A percentile compares a stretch with the other conserved stretches of the same genome.
These are phyloP conservation scores for Myocastor coypus DNA, from an alignment of 2,113 vertebrate genomes.

Conservation along the genomic window DNA sequence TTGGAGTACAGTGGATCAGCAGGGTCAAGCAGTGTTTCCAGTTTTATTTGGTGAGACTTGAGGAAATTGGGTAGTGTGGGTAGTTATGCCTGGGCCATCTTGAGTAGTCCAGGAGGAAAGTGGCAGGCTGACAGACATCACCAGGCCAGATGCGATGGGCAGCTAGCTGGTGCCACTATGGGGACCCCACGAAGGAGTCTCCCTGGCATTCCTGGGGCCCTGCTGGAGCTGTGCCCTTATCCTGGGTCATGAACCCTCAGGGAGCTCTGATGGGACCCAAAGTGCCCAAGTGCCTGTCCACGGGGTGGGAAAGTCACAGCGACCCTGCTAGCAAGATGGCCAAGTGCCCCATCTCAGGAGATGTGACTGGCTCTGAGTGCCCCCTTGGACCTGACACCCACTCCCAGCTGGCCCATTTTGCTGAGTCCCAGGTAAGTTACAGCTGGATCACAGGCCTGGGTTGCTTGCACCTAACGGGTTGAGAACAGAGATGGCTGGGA, in stretches of 20 bases:
- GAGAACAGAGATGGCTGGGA: neutral
- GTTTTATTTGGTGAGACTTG: too few relatives aligned
- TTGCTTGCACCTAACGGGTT: neutral
- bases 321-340: accelerated
- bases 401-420: neutral
- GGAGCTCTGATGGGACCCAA: neutral
- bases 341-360: neutral
- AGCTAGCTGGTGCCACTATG: neutral
- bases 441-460: neutral
- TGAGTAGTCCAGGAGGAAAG: neutral
- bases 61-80: neutral
- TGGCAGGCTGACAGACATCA: neutral
- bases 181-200: accelerated
- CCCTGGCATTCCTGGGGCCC: neutral
- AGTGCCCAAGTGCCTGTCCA: neutral
- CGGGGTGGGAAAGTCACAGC: neutral
- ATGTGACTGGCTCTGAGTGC: neutral
- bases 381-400: neutral
- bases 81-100: neutral
- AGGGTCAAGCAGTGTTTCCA: accelerated
- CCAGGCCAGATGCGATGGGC: neutral
- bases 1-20: neutral
- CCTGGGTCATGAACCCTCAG: neutral
- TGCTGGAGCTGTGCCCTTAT: neutral
- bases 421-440: neutral